Percentiles rank a stretch among this genome's conserved stretches.
These are phyloP conservation scores for Poecilia gillii DNA, from an alignment of 2,797 vertebrate species.

Conservation along the genomic window DNA sequence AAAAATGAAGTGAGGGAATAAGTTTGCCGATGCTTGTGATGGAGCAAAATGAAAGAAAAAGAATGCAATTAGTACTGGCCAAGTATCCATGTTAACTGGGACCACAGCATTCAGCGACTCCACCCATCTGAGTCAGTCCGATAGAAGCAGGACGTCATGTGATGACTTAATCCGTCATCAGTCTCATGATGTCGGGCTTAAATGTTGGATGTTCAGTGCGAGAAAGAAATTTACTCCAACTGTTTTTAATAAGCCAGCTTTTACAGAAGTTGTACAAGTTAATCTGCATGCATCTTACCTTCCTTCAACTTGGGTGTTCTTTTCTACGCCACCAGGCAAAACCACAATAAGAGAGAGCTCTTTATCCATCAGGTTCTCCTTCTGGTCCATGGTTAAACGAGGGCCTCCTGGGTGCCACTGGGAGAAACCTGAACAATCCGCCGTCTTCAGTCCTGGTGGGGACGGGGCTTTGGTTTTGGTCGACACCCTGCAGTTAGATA, in stretches of 20 bases:
- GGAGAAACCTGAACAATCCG: constrained; percentile 74
- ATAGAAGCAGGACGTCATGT: constrained; percentile 41
- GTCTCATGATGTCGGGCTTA: constrained; percentile 19
- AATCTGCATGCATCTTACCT: constrained; percentile 79
- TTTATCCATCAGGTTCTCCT: constrained; percentile 87
- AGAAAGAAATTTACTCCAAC: background rate
- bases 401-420: constrained; percentile 77
- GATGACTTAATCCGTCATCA: constrained; percentile 41
- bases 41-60: constrained; percentile 3
- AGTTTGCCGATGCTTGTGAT: background rate
- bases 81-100: constrained; percentile 17
- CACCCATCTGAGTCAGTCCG: constrained; percentile 68
- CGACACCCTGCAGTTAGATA: constrained; percentile 85
- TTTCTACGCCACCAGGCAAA: constrained; percentile 89
- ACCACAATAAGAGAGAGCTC: constrained; percentile 91
- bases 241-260: background rate
- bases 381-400: constrained; percentile 87
- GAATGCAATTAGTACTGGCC: constrained; percentile 9
- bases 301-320: constrained; percentile 86
- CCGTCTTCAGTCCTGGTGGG: constrained; percentile 84
- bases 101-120: constrained; percentile 32
- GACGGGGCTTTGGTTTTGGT: constrained; percentile 91
- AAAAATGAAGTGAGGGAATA: background rate
- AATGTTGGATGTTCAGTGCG: constrained; percentile 4
- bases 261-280: background rate